A percentile compares a stretch with the other conserved stretches of the same genome.
phyloP scores from a whole-genome alignment of 1,140 invertebrate genomes.

The Bombus sylvicola region DNA sequence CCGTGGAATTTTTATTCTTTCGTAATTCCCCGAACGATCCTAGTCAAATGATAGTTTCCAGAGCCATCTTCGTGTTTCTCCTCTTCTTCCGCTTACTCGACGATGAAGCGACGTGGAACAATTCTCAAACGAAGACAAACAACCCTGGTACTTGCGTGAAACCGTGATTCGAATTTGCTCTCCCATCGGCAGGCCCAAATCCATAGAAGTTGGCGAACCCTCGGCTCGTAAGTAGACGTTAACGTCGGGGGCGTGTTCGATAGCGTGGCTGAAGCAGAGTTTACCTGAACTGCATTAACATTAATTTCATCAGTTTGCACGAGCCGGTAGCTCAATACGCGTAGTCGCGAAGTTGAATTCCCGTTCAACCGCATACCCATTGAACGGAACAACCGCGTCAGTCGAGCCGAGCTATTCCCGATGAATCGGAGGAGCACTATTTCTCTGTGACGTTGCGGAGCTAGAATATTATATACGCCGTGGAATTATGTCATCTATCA shows the following conservation, averaged over 20 bases:
- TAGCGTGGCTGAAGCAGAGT: constrained; percentile 1
- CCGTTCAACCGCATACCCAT: constrained; percentile 37
- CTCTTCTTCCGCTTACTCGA: not conserved
- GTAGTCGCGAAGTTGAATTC: constrained; percentile 27
- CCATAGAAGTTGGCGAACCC: not conserved
- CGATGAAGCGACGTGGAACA: not conserved
- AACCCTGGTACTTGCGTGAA: not conserved
- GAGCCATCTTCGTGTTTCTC: too few species aligned
- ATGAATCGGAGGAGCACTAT: constrained; percentile 60
- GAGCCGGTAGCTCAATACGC: constrained; percentile 19
- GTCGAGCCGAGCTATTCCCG: constrained; percentile 36
- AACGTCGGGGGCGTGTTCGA: not conserved
- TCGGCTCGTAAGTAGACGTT: not conserved
- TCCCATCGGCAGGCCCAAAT: not conserved
- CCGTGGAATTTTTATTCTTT: not conserved
- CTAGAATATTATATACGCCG: constrained; percentile 67
- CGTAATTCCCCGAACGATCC: too few species aligned
- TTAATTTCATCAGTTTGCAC: constrained; percentile 32
- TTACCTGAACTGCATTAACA: constrained; percentile 27
- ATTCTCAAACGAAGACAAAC: constrained; percentile 15
- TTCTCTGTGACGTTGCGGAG: constrained; percentile 57
- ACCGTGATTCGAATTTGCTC: constrained; percentile 7
- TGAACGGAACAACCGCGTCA: constrained; percentile 22
- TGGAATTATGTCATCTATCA: constrained; percentile 71
- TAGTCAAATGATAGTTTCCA: too few species aligned